Evolutionary conservation across 2,797 vertebrate species (phyloP), one percentile per base, ranked within the genome.

Genomic region (Sebastes miniatus): DNA sequence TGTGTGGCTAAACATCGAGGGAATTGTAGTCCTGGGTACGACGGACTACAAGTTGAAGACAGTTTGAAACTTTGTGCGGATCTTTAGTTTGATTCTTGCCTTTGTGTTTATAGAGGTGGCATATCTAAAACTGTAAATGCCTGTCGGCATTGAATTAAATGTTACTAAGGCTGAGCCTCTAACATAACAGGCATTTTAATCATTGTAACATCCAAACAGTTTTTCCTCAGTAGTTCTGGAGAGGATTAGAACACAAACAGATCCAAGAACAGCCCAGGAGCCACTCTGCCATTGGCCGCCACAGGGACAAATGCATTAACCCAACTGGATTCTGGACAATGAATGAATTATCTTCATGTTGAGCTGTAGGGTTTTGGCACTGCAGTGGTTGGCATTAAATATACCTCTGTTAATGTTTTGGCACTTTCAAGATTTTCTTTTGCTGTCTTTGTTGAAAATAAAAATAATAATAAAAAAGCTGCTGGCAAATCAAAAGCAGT

Each of bases 401-500:
- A 54, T 31, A 54, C 24, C 69, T 77, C 73, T 76, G 67, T 74
- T 64, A 65, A 34, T 65, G 52, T 25, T 84, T 91, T 89, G 86
- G 87, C 85, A 90, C 83, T 87, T 80, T 69, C 24, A 36, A 83
- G 62, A 70, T 69, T 71, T 88, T 67, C 66, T 77, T 72, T 75
- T 6, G 3, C 76, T 56, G 83, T 70, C 77, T 81, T 76, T 80
- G 84, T 81, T 56, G 62, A 71, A 77, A 70, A 81, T 72, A 29
- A 76, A 77, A 80, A 16, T 47, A 47, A 47, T 47, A 47, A 47
- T 18, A 47, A 16, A 65, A 78, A 83, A 78, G 70, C 84, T 77
- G 87, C 81, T 79, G 75, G 90, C 90, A 93, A 93, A 87, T 83
- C 59, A 88, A 90, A 79, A 66, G 78, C 67, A 69, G 74, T 89